phyloP scores from a whole-genome alignment of 2,888 invertebrate species.

The Hermodice carunculata region DNA sequence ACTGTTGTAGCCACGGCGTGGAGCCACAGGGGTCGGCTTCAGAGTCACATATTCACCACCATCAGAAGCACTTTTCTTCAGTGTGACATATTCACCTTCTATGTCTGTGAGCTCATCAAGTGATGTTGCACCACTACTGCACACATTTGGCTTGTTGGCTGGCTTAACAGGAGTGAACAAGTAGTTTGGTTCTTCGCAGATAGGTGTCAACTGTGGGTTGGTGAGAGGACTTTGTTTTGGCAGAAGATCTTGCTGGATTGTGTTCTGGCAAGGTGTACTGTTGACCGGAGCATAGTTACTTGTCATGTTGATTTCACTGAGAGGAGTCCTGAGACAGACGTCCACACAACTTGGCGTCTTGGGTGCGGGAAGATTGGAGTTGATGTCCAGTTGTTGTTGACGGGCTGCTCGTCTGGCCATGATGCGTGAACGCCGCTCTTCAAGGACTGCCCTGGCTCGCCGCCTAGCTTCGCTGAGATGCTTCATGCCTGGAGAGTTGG shows the following conservation, averaged over 20 bases:
- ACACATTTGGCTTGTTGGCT: no score
- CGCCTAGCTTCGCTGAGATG: no score
- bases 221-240: neutral
- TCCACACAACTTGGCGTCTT: no score
- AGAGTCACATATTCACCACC: constrained; percentile 2
- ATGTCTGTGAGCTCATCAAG: constrained; percentile 7
- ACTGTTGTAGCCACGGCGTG: neutral
- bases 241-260: no score
- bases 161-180: constrained; percentile 2
- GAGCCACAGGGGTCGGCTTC: neutral
- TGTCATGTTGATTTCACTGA: no score
- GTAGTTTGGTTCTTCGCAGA: constrained; percentile 22
- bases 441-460: constrained; percentile 30
- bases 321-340: no score
- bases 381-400: no score
- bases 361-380: no score
- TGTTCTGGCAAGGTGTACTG: no score
- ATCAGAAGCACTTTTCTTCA: constrained; percentile 4
- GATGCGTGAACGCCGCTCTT: constrained; percentile 27
- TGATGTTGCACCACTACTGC: neutral
- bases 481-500: no score
- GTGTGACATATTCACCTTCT: constrained; percentile 23
- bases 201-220: constrained; percentile 21
- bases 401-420: constrained; percentile 1
- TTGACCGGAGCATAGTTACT: no score